Evolutionary conservation across 2,797 vertebrate species (phyloP).

Genomic region (Acipenser ruthenus): DNA sequence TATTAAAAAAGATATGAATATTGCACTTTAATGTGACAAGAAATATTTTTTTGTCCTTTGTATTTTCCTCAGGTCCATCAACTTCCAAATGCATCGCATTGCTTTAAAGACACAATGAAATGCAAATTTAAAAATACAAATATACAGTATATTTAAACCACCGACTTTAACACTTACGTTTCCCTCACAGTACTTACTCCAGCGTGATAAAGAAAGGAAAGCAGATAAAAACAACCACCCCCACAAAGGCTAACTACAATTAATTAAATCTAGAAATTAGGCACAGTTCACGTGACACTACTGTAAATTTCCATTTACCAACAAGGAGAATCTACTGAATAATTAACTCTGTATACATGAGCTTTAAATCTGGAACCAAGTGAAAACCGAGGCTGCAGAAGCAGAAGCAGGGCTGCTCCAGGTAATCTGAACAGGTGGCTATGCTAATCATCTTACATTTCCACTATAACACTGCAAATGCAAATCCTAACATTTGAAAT

Average conservation of each 20-base stretch:
- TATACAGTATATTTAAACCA: background rate
- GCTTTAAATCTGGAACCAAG: too few species aligned
- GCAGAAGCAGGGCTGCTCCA: too few species aligned
- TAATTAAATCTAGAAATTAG: conserved; percentile 57
- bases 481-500: too few species aligned
- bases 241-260: conserved; percentile 52
- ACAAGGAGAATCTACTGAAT: conserved; percentile 8
- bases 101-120: background rate
- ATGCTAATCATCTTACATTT: too few species aligned
- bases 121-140: background rate
- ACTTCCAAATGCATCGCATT: background rate
- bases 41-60: too few species aligned
- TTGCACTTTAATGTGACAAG: too few species aligned
- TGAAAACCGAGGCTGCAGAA: too few species aligned
- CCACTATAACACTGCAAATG: conserved; percentile 40
- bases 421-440: too few species aligned
- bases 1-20: too few species aligned
- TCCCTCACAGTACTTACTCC: conserved; percentile 58
- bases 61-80: too few species aligned
- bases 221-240: conserved; percentile 49
- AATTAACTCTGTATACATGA: conserved; percentile 22
- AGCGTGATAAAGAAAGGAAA: conserved; percentile 47
- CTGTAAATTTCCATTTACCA: conserved; percentile 64
- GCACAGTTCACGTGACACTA: conserved; percentile 46
- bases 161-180: conserved; percentile 48